These are phyloP conservation scores for Geotria australis DNA, from an alignment of 2,797 vertebrate genomes.

Conservation along the genomic window DNA sequence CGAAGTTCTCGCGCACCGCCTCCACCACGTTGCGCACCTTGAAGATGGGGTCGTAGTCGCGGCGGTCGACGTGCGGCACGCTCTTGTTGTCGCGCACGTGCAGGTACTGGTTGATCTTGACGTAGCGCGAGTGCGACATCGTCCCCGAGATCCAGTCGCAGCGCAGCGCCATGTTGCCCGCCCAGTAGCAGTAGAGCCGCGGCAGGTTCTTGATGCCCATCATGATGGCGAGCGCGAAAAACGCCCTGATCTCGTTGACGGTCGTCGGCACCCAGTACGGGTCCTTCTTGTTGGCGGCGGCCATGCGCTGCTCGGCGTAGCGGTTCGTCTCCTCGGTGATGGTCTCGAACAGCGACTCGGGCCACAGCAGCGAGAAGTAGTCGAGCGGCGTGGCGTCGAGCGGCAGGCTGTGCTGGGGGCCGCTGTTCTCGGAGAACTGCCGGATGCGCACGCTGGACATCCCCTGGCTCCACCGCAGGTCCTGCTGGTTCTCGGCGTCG, in stretches of 20 bases:
- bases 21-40: conserved; percentile 31
- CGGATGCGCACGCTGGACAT: conserved; percentile 18
- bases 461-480: conserved; percentile 40
- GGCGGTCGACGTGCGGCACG: conserved; percentile 21
- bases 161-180: conserved; percentile 38
- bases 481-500: conserved; percentile 21
- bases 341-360: conserved; percentile 44
- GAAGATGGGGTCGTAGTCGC: conserved; percentile 26
- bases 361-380: conserved; percentile 49
- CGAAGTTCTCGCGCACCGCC: conserved; percentile 29
- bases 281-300: conserved; percentile 28
- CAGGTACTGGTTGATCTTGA: conserved; percentile 34
- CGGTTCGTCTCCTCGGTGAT: conserved; percentile 54
- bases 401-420: conserved; percentile 35
- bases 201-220: conserved; percentile 46
- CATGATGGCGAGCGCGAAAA: conserved; percentile 30
- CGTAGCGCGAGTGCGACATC: conserved; percentile 30
- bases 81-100: conserved; percentile 28
- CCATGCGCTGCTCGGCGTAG: conserved; percentile 42
- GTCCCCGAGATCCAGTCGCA: conserved; percentile 38
- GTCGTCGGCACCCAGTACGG: conserved; percentile 37
- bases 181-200: conserved; percentile 38
- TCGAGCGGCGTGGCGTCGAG: conserved; percentile 35
- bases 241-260: conserved; percentile 31
- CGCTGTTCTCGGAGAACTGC: conserved; percentile 19